Conservation (phyloP, 2,797 vertebrate genomes). For the Bradypodion ventrale region DNA sequence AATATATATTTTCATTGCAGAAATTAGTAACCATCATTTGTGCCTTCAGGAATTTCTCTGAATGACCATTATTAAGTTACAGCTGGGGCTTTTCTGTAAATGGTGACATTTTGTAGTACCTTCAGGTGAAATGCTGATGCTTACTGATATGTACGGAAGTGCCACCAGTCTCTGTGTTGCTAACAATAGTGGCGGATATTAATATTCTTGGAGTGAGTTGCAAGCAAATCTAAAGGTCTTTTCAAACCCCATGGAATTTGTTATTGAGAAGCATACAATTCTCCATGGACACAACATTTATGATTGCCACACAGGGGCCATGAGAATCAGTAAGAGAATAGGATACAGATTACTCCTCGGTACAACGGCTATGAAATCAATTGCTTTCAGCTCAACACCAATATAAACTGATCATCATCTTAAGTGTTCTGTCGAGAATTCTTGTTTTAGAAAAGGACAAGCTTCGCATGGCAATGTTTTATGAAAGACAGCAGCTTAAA, state of each 20-base stretch:
- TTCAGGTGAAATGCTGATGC: slow-evolving; percentile 45
- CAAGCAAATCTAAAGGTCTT: slow-evolving; percentile 20
- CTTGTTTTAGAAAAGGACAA: neutral
- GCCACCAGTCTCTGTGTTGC: slow-evolving; percentile 11
- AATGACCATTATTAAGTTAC: slow-evolving; percentile 17
- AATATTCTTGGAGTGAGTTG: slow-evolving; percentile 14
- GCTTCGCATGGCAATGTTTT: neutral
- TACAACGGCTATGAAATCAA: neutral
- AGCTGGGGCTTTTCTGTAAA: neutral
- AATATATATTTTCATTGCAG: neutral
- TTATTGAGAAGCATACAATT: neutral
- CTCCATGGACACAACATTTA: fast-evolving
- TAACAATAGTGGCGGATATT: slow-evolving; percentile 34
- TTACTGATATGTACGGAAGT: neutral
- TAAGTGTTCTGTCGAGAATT: neutral
- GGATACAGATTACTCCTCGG: fast-evolving
- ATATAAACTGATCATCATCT: neutral
- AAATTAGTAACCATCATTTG: neutral
- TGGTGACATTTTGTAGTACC: slow-evolving; percentile 17
- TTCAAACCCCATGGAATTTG: neutral
- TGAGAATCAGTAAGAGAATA: fast-evolving
- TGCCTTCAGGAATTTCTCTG: slow-evolving; percentile 17
- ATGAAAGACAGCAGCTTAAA: neutral
- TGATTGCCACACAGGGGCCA: neutral
- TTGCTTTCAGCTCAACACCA: neutral